These are phyloP conservation scores for Corapipo altera DNA, from an alignment of 2,113 vertebrate genomes.

Conservation along the genomic window DNA sequence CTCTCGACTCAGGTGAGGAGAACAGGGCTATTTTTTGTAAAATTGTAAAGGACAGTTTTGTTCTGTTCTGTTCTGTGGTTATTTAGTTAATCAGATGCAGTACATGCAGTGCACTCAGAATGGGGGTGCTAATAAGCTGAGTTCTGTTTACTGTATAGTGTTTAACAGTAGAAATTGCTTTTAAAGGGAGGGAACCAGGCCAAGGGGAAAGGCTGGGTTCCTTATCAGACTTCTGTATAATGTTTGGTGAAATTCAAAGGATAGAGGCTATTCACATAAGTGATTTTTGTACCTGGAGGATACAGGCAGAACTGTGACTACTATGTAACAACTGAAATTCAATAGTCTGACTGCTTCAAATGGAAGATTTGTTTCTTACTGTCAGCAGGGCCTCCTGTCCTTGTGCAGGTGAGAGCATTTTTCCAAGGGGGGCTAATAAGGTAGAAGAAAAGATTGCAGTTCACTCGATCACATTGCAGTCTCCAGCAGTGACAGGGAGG, in stretches of 20 bases:
- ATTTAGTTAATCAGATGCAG: neutral
- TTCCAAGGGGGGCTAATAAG: conserved; percentile 25
- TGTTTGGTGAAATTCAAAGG: neutral
- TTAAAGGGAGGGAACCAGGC: neutral
- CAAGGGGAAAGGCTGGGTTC: neutral
- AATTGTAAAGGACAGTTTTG: neutral
- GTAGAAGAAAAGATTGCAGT: neutral
- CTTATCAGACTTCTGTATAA: neutral
- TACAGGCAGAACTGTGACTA: neutral
- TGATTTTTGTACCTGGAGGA: neutral
- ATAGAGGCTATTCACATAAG: neutral
- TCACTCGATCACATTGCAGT: neutral
- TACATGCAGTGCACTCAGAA: neutral
- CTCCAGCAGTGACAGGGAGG: neutral
- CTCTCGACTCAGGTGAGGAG: neutral
- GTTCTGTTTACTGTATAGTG: neutral
- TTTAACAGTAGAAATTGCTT: neutral
- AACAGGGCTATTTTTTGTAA: neutral
- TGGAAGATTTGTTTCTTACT: neutral
- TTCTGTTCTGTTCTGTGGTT: neutral
- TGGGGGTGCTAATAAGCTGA: neutral
- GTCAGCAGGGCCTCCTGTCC: neutral
- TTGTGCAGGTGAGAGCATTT: conserved; percentile 14
- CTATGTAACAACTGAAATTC: neutral
- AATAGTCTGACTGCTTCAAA: neutral